phyloP scores from a whole-genome alignment of 1,140 invertebrate species.

The Parapsyche elsis region DNA sequence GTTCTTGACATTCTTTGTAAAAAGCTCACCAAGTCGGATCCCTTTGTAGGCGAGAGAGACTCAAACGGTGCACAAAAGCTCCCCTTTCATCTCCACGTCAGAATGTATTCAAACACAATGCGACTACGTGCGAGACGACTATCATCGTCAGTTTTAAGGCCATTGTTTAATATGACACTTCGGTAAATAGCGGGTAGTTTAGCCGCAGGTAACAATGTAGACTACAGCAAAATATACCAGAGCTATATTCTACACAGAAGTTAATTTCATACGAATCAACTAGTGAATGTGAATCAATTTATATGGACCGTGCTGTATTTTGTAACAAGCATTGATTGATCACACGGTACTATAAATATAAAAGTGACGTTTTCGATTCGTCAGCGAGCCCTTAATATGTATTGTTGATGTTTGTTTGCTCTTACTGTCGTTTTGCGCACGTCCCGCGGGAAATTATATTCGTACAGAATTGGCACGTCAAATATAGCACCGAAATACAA shows the following conservation, averaged over 20 bases:
- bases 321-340: no score
- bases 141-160: conserved; percentile 15
- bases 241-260: no score
- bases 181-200: neutral
- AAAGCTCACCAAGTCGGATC: conserved; percentile 2
- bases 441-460: conserved; percentile 20
- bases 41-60: neutral
- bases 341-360: neutral
- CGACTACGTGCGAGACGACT: neutral
- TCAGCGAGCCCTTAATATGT: neutral
- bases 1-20: conserved; percentile 2
- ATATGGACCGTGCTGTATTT: no score
- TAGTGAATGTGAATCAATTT: no score
- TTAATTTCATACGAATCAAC: no score
- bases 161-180: conserved; percentile 11
- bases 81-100: neutral
- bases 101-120: conserved; percentile 24
- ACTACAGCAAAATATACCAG: no score
- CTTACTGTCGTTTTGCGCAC: conserved; percentile 3
- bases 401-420: conserved; percentile 2
- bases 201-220: no score
- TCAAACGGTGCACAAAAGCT: conserved; percentile 17
- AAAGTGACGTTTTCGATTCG: neutral
- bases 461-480: conserved; percentile 19
- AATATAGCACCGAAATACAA: conserved; percentile 19